A percentile compares a stretch with the other conserved stretches of the same genome.
Evolutionary conservation across 2,797 vertebrate genomes (phyloP).

Genomic region (Amblyopsis hoosieri): DNA sequence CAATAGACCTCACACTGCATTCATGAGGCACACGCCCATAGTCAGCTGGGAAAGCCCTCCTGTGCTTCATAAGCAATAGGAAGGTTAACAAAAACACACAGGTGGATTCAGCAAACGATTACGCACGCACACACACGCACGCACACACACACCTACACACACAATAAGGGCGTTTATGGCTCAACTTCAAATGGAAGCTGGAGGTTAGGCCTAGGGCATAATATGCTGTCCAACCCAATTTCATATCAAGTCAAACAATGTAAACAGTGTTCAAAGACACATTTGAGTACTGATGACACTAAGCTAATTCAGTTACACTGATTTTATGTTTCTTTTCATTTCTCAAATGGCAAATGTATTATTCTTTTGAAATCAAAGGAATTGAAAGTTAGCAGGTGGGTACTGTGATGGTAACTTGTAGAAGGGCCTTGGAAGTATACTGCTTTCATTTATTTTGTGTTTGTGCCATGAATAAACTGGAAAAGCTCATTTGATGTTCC

Average conservation of each 20-base stretch:
- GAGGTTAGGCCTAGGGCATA: too few species aligned
- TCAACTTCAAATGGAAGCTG: too few species aligned
- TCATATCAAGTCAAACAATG: constrained; percentile 3
- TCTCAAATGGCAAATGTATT: constrained; percentile 29
- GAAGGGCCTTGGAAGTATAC: constrained; percentile 23
- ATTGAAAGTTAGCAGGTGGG: constrained; percentile 29
- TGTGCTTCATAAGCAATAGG: constrained; percentile 15
- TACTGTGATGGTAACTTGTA: constrained; percentile 51
- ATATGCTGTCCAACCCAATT: too few species aligned
- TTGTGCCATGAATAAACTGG: constrained; percentile 50
- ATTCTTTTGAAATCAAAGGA: constrained; percentile 36
- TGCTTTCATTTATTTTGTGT: constrained; percentile 33
- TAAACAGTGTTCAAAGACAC: constrained; percentile 20
- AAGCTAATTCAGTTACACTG: constrained; percentile 35
- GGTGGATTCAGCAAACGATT: too few species aligned
- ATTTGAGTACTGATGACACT: constrained; percentile 37
- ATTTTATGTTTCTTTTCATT: constrained; percentile 20
- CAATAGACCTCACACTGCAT: background rate
- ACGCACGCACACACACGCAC: too few species aligned
- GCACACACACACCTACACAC: too few species aligned
- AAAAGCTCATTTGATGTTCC: constrained; percentile 60
- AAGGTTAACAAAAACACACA: background rate
- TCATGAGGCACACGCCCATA: background rate
- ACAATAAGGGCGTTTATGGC: too few species aligned
- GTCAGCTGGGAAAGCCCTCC: background rate